These are phyloP conservation scores for Acronicta leporina DNA, from an alignment of 2,888 invertebrate species.

Conservation along the genomic window DNA sequence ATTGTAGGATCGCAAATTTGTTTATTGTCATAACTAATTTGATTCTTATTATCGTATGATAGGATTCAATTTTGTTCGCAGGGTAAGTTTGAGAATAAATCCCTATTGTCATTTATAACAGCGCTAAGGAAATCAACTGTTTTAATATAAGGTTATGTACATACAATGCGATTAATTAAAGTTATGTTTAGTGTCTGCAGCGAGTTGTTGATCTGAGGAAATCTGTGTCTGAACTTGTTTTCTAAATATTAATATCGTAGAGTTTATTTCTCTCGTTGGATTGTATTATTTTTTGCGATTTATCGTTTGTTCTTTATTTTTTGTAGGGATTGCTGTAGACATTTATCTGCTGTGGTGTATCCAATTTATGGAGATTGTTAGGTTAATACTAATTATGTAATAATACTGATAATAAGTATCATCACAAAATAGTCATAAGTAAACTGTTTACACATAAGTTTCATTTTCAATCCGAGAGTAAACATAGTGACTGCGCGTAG, in stretches of 20 bases:
- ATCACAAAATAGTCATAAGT: too few species aligned
- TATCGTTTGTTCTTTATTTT: conserved; percentile 5
- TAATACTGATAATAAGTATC: too few species aligned
- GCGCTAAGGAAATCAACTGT: conserved; percentile 71
- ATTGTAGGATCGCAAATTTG: conserved; percentile 65
- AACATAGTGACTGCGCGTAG: too few species aligned
- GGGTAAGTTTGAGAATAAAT: conserved; percentile 61
- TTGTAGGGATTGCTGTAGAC: background rate
- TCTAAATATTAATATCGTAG: conserved; percentile 28
- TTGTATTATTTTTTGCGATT: conserved; percentile 6
- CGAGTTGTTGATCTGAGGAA: conserved; percentile 47
- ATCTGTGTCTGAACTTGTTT: conserved; percentile 44
- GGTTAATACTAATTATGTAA: too few species aligned
- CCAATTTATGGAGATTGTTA: background rate
- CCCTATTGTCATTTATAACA: conserved; percentile 73
- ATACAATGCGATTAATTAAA: conserved; percentile 74
- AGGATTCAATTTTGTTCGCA: conserved; percentile 55
- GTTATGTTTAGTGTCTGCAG: conserved; percentile 57
- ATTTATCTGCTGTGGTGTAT: background rate
- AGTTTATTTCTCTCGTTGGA: conserved; percentile 20
- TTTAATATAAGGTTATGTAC: conserved; percentile 72
- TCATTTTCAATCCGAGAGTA: too few species aligned
- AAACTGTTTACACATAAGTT: too few species aligned
- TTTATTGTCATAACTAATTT: conserved; percentile 53
- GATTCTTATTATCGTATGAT: conserved; percentile 55